phyloP scores from a whole-genome alignment of 1,140 invertebrate species.

The Rhagoletis zephyria region DNA sequence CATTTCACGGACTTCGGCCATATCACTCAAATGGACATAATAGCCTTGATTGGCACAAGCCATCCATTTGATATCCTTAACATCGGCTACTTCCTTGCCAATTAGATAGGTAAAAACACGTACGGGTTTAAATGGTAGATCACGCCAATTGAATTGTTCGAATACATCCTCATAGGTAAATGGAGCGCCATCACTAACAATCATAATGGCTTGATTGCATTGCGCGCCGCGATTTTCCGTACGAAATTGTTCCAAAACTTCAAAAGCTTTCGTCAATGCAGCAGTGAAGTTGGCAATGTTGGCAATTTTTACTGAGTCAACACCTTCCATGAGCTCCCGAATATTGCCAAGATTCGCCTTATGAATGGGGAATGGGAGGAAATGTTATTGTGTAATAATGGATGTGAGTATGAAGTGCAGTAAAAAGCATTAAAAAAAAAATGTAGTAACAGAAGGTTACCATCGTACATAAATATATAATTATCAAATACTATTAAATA shows the following conservation, averaged over 20 bases:
- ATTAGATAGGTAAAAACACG: constrained; percentile 98
- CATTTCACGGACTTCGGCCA: constrained; percentile 94
- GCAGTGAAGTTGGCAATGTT: constrained; percentile 95
- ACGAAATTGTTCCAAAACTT: constrained; percentile 81
- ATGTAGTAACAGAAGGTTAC: too few species aligned
- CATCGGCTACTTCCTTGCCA: constrained; percentile 89
- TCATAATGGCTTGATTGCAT: constrained; percentile 92
- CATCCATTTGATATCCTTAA: constrained; percentile 93
- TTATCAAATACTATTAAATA: too few species aligned
- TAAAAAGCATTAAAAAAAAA: too few species aligned
- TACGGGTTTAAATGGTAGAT: constrained; percentile 83
- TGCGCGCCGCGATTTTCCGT: constrained; percentile 77
- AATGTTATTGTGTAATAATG: not conserved
- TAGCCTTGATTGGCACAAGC: constrained; percentile 95
- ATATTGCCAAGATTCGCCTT: constrained; percentile 92
- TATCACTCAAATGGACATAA: constrained; percentile 92
- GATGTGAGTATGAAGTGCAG: not conserved
- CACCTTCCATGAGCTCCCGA: constrained; percentile 85
- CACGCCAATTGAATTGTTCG: constrained; percentile 87
- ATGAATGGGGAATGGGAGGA: constrained; percentile 19
- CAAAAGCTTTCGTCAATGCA: constrained; percentile 91
- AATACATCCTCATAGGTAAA: constrained; percentile 94
- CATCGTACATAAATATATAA: too few species aligned
- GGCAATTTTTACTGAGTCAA: constrained; percentile 84
- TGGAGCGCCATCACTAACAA: constrained; percentile 97